Base-by-base conservation (phyloP, 2,797 vertebrate species). In the Orestias chungarensis region DNA sequence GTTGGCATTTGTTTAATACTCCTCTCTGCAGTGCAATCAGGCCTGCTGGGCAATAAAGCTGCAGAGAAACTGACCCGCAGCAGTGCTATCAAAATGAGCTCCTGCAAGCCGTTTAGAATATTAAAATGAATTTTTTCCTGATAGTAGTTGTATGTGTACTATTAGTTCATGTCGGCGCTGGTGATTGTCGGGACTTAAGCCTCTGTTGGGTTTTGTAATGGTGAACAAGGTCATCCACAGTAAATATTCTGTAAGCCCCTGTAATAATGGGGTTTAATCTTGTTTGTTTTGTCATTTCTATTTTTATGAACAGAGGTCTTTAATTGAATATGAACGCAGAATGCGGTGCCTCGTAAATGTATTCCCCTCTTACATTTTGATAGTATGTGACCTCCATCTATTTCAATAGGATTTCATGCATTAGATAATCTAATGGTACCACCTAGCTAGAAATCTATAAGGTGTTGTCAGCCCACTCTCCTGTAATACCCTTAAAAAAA, bases 31-130 rank as follows among this genome's bases (percentile, higher is more conserved):
- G 20, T 70, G 46, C 66, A 71, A 83, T 83, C 74, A 68, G 70
- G 62, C 54, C 40, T 54, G 78, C 73, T 75, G 3, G 44, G 71
- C 70, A 44, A 40, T 35, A n/a, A 55, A 66, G 66, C 54, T 70
- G 49, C 71, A 72, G 67, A 73, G 55, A 46, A 20, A 15, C 54
- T 64, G 83, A 83, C 84, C 86, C 82, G 66, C 73, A 72, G 75
- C 29, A 57, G 43, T 61, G 57, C 64, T 44, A 75, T 76, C 68
- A 86, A 77, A 71, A 88, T 62, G 50, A 65, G 20, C 64, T 75
- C 55, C 25, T 29, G 12, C 65, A 78, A 66, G 71, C 68, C 52
- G 50, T 64, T 68, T 29, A 61, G 68, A 76, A 80, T 84, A 64
- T 82, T 75, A 61, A 68, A 79, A 62, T 74, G 43, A 42, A 35